Percentiles rank a stretch among this genome's conserved stretches.
Evolutionary conservation across 2,888 invertebrate genomes (phyloP).

Genomic region (Agrenia bidenticulata): DNA sequence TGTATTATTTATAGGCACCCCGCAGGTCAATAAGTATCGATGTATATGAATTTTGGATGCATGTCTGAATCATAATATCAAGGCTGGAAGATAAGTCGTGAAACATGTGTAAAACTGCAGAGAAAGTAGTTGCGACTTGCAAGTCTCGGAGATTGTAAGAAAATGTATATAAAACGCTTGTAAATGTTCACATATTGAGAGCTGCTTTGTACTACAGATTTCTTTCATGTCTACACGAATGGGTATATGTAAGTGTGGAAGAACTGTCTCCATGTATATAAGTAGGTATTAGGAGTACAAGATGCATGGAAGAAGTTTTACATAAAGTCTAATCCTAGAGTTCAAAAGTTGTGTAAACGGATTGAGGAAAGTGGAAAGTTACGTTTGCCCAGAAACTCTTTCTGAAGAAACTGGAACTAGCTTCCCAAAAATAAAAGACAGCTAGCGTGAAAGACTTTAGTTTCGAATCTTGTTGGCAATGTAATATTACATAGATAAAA

Average conservation of each 20-base stretch:
- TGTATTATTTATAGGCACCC: too few species aligned
- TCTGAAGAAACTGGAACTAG: too few species aligned
- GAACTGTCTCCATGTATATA: not conserved
- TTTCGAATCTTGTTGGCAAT: not conserved
- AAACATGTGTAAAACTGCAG: too few species aligned
- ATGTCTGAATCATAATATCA: too few species aligned
- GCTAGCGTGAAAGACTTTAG: slow-evolving; percentile 35
- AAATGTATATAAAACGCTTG: not conserved
- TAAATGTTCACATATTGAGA: slow-evolving; percentile 12
- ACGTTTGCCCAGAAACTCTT: slow-evolving; percentile 10
- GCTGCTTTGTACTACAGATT: slow-evolving; percentile 15
- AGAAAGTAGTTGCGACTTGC: too few species aligned
- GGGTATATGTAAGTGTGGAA: slow-evolving; percentile 1
- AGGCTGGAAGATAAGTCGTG: too few species aligned
- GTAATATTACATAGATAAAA: not conserved
- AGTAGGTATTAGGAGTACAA: not conserved
- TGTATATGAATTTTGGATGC: too few species aligned
- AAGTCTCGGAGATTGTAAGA: too few species aligned
- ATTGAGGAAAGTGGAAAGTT: slow-evolving; percentile 36
- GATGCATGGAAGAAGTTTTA: slow-evolving; percentile 24
- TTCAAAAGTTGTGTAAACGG: slow-evolving; percentile 36
- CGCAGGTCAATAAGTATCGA: too few species aligned
- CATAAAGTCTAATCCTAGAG: slow-evolving; percentile 31
- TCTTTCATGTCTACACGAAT: slow-evolving; percentile 18
- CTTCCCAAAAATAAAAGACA: slow-evolving; percentile 30